A percentile compares a stretch with the other conserved stretches of the same genome.
Conservation (phyloP, 2,113 vertebrate genomes). For the Corythornis madagascariensis region DNA sequence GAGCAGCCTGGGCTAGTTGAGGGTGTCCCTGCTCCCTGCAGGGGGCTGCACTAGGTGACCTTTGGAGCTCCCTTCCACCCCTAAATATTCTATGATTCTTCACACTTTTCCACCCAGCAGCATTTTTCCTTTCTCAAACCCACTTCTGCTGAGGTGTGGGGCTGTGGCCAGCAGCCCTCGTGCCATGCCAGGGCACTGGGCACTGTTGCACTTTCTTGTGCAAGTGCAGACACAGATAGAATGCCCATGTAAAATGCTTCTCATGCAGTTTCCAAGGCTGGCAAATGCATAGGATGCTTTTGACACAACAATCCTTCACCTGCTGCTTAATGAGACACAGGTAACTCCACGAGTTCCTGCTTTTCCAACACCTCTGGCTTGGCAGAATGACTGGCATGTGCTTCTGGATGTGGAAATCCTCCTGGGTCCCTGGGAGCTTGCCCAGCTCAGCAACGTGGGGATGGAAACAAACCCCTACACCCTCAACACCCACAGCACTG, state of each 20-base stretch:
- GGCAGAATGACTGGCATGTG: not conserved
- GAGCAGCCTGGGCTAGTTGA: too few relatives aligned
- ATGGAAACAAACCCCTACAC: constrained; percentile 4
- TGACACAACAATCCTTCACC: not conserved
- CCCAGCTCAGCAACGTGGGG: not conserved
- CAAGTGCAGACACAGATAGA: not conserved
- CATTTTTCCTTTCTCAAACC: not conserved
- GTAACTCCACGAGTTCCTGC: not conserved
- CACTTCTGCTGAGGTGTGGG: rapidly evolving
- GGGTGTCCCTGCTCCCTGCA: too few relatives aligned
- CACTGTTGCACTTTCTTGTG: not conserved
- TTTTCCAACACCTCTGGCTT: not conserved
- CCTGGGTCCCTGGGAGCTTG: not conserved
- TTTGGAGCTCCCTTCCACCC: too few relatives aligned
- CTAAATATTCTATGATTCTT: not conserved
- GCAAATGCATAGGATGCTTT: not conserved
- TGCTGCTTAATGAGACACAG: not conserved
- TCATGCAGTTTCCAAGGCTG: not conserved
- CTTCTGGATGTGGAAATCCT: not conserved
- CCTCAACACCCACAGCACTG: not conserved
- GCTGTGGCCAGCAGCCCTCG: not conserved
- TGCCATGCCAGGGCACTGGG: not conserved
- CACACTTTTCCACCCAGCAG: not conserved
- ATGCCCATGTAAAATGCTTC: not conserved
- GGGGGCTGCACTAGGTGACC: too few relatives aligned